Evolutionary conservation across 2,888 invertebrate species (phyloP).

Genomic region (Limnephilus marmoratus): DNA sequence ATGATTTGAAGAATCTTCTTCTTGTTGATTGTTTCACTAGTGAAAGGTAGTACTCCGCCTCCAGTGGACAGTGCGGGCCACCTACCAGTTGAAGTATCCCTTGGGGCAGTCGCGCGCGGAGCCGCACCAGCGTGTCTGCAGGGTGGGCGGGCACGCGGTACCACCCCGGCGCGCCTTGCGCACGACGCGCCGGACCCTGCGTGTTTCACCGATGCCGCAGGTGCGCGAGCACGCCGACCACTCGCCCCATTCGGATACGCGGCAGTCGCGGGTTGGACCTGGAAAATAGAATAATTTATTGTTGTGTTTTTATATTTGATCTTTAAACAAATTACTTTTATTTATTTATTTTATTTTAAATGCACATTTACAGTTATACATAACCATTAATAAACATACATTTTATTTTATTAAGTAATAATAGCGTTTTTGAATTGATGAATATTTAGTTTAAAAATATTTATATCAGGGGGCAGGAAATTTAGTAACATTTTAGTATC

Average conservation of each 20-base stretch:
- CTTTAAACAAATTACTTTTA: no score
- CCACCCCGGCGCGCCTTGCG: constrained; percentile 89
- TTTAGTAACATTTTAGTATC: no score
- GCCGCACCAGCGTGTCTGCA: constrained; percentile 93
- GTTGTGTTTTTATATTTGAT: no score
- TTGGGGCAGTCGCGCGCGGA: constrained; percentile 83
- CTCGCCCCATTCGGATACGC: constrained; percentile 90
- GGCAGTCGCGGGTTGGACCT: constrained; percentile 87
- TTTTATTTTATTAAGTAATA: no score
- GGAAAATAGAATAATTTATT: constrained; percentile 66
- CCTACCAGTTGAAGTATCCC: constrained; percentile 81
- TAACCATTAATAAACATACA: no score
- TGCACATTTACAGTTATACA: no score
- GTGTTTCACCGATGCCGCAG: constrained; percentile 93
- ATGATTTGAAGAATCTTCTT: not conserved
- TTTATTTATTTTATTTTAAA: no score
- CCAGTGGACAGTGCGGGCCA: not conserved
- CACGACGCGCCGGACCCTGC: constrained; percentile 86
- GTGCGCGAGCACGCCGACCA: constrained; percentile 93
- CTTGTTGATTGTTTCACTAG: not conserved
- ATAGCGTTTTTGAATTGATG: no score
- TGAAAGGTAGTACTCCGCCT: not conserved
- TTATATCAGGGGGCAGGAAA: no score
- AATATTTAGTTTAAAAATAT: no score
- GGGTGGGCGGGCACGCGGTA: constrained; percentile 87